Conservation (phyloP, 2,797 vertebrate species). For the Coilia nasus region DNA sequence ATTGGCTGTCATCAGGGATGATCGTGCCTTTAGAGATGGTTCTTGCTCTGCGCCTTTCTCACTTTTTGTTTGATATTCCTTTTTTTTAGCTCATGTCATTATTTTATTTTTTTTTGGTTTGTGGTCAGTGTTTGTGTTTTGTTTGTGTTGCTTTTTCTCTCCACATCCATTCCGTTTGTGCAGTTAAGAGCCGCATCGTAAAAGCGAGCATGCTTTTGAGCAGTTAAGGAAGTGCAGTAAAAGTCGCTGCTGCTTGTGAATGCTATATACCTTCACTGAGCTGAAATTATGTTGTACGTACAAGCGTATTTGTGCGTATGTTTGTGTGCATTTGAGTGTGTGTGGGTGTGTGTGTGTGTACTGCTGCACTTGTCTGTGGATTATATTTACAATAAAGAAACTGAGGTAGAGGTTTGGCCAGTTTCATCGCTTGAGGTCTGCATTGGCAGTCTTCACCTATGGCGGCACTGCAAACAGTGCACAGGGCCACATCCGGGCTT, state of each 20-base stretch:
- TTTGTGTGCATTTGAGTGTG: not conserved
- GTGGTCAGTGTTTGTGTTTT: not conserved
- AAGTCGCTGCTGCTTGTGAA: slow-evolving; percentile 37
- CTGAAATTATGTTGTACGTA: slow-evolving; percentile 28
- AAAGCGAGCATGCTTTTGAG: slow-evolving; percentile 11
- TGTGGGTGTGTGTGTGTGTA: not conserved
- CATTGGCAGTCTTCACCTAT: not conserved
- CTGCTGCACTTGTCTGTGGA: not conserved
- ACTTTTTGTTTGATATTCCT: slow-evolving; percentile 32
- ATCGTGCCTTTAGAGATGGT: slow-evolving; percentile 58
- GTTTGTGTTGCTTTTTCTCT: not conserved
- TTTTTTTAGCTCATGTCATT: slow-evolving; percentile 35
- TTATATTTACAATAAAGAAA: not conserved
- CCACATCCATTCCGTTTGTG: not conserved
- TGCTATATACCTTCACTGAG: slow-evolving; percentile 30
- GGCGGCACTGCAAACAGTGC: slow-evolving; percentile 14
- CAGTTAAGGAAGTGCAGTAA: slow-evolving; percentile 31
- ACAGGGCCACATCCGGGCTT: slow-evolving; percentile 11
- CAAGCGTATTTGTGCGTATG: not conserved
- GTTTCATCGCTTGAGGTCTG: not conserved
- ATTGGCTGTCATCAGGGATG: slow-evolving; percentile 53
- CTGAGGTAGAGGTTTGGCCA: slow-evolving; percentile 20
- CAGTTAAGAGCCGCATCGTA: not conserved
- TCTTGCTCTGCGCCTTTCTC: slow-evolving; percentile 49
- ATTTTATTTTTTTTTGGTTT: not conserved